These are phyloP conservation scores for Sternotherus odoratus DNA, from an alignment of 2,797 vertebrate genomes.

Conservation along the genomic window DNA sequence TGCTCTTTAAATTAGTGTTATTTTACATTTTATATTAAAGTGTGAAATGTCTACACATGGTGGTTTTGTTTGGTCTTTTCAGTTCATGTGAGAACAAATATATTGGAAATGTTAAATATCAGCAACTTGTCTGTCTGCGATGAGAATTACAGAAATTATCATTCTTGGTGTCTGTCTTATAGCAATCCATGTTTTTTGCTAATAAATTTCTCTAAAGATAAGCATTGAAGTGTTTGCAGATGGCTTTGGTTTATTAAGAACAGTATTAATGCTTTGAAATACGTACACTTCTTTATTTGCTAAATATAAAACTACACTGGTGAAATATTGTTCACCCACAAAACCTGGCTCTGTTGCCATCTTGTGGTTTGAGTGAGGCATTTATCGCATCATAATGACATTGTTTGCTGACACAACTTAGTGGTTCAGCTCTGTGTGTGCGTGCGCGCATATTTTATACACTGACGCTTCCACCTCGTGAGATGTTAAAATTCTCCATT, in stretches of 20 bases:
- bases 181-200: constrained; percentile 54
- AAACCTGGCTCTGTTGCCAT: not conserved
- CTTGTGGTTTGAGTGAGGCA: not conserved
- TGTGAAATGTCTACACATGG: not conserved
- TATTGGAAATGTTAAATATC: not conserved
- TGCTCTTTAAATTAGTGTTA: not conserved
- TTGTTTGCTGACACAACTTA: not conserved
- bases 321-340: not conserved
- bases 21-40: constrained; percentile 48
- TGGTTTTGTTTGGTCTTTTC: not conserved
- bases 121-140: not conserved
- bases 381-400: not conserved
- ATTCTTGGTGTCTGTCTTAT: constrained; percentile 39
- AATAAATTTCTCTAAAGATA: constrained; percentile 53
- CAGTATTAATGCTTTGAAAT: not conserved
- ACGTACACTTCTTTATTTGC: not conserved
- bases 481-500: not conserved
- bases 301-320: not conserved
- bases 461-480: not conserved
- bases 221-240: constrained; percentile 19
- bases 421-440: not conserved
- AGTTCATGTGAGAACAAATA: not conserved
- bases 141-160: constrained; percentile 30
- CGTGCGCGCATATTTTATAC: not conserved
- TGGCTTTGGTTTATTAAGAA: not conserved